Evolutionary conservation across 2,113 vertebrate species (phyloP).

Genomic region (Dendrocopos noguchii): DNA sequence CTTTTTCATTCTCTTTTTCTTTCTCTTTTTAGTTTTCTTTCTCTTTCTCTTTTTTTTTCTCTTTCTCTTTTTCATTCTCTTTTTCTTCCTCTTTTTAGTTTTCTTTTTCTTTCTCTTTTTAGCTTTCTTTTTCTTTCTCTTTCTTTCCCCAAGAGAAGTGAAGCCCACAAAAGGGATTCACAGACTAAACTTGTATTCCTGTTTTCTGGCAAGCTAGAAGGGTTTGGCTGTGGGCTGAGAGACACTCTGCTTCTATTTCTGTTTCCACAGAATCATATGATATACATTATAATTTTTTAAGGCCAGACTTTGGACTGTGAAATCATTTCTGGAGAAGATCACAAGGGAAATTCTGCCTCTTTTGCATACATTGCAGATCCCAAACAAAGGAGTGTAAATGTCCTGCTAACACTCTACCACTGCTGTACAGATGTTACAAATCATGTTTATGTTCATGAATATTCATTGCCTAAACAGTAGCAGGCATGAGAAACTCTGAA

Average conservation of each 20-base stretch:
- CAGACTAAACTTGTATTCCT: conserved; percentile 20
- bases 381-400: conserved; percentile 42
- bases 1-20: no score
- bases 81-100: neutral
- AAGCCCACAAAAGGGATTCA: neutral
- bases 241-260: conserved; percentile 17
- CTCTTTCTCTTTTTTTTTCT: neutral
- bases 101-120: neutral
- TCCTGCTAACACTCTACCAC: conserved; percentile 19
- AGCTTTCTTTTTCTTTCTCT: neutral
- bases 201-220: conserved; percentile 22
- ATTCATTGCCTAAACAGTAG: conserved; percentile 64
- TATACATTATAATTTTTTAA: conserved; percentile 23
- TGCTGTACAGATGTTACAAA: conserved; percentile 45
- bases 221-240: conserved; percentile 6
- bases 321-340: conserved; percentile 44
- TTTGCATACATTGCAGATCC: neutral
- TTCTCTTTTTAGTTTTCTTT: neutral
- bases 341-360: conserved; percentile 6
- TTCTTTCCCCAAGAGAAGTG: neutral
- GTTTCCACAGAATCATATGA: conserved; percentile 32
- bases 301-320: conserved; percentile 13
- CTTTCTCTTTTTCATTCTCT: neutral
- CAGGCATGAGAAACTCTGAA: neutral
- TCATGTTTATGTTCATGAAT: conserved; percentile 56